These are phyloP conservation scores for Epirrhoe alternata DNA, from an alignment of 2,888 invertebrate species.

Conservation along the genomic window DNA sequence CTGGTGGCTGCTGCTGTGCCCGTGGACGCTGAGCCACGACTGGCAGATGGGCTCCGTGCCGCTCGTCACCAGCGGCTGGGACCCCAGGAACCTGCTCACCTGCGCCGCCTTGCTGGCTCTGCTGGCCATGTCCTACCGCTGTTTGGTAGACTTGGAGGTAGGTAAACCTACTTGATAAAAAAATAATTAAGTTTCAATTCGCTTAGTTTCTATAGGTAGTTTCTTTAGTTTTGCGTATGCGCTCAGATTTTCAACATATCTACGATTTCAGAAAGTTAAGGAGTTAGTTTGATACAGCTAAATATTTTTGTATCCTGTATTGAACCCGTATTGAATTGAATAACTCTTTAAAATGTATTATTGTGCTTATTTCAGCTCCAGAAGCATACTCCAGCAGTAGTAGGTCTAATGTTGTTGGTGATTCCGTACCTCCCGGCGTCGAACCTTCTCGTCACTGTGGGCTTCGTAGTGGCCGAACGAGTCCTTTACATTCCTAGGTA, in stretches of 20 bases:
- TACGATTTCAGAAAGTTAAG: too few species aligned
- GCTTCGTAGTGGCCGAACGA: conserved; percentile 94
- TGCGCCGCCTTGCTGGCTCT: conserved; percentile 89
- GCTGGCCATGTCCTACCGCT: conserved; percentile 86
- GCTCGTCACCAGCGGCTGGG: conserved; percentile 88
- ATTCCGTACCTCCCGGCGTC: conserved; percentile 95
- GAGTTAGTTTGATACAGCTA: too few species aligned
- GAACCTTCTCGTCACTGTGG: conserved; percentile 92
- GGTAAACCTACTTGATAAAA: background rate
- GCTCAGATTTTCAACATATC: too few species aligned
- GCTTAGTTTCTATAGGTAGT: too few species aligned
- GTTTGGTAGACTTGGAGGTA: conserved; percentile 89
- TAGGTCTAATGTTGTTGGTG: conserved; percentile 89
- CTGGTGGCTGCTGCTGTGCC: conserved; percentile 91
- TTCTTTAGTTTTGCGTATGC: too few species aligned
- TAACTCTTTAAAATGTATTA: too few species aligned
- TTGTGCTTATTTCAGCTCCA: conserved; percentile 75
- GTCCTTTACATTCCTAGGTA: conserved; percentile 95
- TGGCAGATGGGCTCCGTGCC: conserved; percentile 95
- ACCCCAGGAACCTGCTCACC: conserved; percentile 90
- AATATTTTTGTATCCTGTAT: too few species aligned
- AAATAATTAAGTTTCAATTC: background rate
- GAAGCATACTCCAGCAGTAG: conserved; percentile 87
- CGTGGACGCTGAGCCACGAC: conserved; percentile 91
- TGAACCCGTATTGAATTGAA: too few species aligned